A percentile compares a stretch with the other conserved stretches of the same genome.
These are phyloP conservation scores for Papilio helenus DNA, from an alignment of 1,140 invertebrate species.

Conservation along the genomic window DNA sequence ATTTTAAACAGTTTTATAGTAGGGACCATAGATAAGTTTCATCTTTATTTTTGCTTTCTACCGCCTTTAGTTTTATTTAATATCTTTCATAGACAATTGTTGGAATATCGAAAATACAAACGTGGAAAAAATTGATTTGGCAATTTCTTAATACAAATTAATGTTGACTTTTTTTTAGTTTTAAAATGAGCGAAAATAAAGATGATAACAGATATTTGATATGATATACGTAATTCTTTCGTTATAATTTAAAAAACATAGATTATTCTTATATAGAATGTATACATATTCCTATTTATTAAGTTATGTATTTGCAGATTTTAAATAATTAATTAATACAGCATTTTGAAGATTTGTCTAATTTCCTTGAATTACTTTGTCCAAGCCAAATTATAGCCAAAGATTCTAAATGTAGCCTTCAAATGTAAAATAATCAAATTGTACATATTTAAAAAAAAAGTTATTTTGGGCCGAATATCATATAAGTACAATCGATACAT, in stretches of 20 bases:
- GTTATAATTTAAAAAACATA: conserved; percentile 64
- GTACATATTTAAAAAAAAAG: conserved; percentile 44
- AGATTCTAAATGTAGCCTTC: conserved; percentile 59
- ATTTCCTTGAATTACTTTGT: conserved; percentile 48
- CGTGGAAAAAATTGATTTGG: not conserved
- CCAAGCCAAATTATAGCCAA: conserved; percentile 76
- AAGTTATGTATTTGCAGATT: conserved; percentile 52
- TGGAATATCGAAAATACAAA: conserved; percentile 13
- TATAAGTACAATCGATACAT: conserved; percentile 57
- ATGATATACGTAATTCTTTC: conserved; percentile 53
- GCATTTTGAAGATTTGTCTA: conserved; percentile 51
- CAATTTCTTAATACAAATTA: not conserved
- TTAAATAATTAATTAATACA: conserved; percentile 56
- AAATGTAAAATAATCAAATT: conserved; percentile 43
- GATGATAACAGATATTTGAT: conserved; percentile 51
- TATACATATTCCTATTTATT: conserved; percentile 69
- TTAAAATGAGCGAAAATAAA: conserved; percentile 56
- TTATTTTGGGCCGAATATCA: conserved; percentile 41
- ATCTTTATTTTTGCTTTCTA: conserved; percentile 60
- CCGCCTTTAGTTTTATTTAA: not conserved
- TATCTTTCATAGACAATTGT: conserved; percentile 1
- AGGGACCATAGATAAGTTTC: conserved; percentile 74
- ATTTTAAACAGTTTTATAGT: conserved; percentile 67
- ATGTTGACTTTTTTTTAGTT: not conserved
- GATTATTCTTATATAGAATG: conserved; percentile 76